phyloP scores from a whole-genome alignment of 1,140 invertebrate genomes.

The Schlechtendalia chinensis region DNA sequence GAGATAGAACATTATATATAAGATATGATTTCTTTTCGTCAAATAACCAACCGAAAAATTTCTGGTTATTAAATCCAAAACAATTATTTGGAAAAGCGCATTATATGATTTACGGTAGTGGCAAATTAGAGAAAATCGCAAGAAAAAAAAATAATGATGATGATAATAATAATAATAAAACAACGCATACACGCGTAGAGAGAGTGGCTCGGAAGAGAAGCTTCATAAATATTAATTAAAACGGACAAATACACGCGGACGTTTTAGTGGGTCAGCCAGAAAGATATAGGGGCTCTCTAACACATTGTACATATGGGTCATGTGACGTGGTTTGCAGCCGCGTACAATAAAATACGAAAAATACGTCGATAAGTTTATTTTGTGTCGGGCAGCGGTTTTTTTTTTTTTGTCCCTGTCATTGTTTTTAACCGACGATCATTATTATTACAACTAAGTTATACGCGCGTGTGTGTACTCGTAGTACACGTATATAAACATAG shows the following conservation, averaged over 20 bases:
- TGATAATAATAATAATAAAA: neutral
- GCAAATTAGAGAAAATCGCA: slow-evolving; percentile 19
- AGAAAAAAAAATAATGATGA: no score
- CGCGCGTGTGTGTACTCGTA: no score
- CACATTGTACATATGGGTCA: slow-evolving; percentile 26
- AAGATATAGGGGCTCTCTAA: slow-evolving; percentile 29
- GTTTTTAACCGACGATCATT: slow-evolving; percentile 4
- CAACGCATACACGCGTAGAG: neutral
- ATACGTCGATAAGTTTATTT: neutral
- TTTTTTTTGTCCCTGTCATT: neutral
- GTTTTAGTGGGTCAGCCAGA: slow-evolving; percentile 33
- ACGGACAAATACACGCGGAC: neutral
- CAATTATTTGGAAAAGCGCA: neutral
- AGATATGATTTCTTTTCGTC: neutral
- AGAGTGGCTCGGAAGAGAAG: slow-evolving; percentile 32
- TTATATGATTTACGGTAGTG: neutral
- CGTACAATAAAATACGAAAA: neutral
- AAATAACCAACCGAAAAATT: neutral
- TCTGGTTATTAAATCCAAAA: neutral
- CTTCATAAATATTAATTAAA: slow-evolving; percentile 50
- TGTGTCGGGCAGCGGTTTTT: neutral
- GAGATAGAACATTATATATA: no score
- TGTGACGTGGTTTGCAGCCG: slow-evolving; percentile 6
- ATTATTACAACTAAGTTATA: no score
- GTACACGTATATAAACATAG: no score